Conservation (phyloP, 2,113 vertebrate species). For the Atrichornis clamosus region DNA sequence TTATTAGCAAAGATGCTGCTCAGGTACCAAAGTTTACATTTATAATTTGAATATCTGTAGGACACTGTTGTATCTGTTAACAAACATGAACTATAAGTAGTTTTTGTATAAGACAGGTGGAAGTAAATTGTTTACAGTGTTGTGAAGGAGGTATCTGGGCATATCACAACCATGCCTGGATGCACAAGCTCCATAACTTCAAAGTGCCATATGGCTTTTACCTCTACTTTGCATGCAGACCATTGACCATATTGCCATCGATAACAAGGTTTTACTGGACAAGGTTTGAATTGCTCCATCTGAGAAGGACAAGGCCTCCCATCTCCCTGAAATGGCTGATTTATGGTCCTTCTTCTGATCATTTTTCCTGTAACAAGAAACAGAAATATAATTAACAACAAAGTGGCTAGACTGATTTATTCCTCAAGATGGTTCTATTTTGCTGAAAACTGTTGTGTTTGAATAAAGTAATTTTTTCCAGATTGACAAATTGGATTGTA, state of each 20-base stretch:
- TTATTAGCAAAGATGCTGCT: not conserved
- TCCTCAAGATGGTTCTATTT: not conserved
- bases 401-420: not conserved
- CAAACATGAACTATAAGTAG: not conserved
- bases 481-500: not conserved
- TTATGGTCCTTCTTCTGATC: conserved; percentile 83
- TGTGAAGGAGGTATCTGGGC: not conserved
- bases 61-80: not conserved
- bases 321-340: conserved; percentile 91
- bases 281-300: conserved; percentile 94
- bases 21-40: not conserved
- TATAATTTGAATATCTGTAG: not conserved
- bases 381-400: not conserved
- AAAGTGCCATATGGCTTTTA: conserved; percentile 31
- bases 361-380: conserved; percentile 84
- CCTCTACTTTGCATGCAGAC: conserved; percentile 94
- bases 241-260: conserved; percentile 90
- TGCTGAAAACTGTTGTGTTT: not conserved
- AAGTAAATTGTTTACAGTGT: not conserved
- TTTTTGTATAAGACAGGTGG: not conserved
- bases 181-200: not conserved
- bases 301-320: conserved; percentile 89
- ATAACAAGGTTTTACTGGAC: conserved; percentile 93
- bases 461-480: not conserved
- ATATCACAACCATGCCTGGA: not conserved